Evolutionary conservation across 2,888 invertebrate genomes (phyloP).

Genomic region (Morpho helenor): DNA sequence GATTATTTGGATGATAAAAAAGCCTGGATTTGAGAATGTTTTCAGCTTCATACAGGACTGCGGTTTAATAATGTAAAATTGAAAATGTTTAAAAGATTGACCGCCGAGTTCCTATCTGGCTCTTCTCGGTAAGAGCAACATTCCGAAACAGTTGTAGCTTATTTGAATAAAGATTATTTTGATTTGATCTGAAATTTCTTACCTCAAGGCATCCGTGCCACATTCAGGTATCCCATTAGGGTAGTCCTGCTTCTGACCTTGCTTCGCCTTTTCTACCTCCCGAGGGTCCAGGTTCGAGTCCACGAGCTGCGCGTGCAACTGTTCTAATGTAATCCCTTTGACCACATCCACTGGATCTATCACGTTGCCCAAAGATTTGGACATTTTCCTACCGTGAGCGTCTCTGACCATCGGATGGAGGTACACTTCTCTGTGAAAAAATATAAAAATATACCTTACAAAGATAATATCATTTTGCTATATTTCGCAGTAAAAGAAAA

Average conservation of each 20-base stretch:
- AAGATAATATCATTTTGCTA: too few relatives aligned
- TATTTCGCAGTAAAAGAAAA: too few relatives aligned
- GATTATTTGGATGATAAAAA: too few relatives aligned
- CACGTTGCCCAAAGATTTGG: conserved; percentile 98
- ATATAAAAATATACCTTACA: neutral
- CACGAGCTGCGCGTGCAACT: conserved; percentile 85
- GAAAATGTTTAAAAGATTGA: too few relatives aligned
- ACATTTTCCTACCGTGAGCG: conserved; percentile 99
- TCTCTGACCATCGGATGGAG: conserved; percentile 98
- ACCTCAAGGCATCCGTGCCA: conserved; percentile 95
- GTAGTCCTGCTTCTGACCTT: conserved; percentile 87
- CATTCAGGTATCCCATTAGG: conserved; percentile 98
- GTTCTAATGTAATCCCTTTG: conserved; percentile 88
- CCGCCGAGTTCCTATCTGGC: too few relatives aligned
- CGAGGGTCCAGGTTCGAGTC: conserved; percentile 92
- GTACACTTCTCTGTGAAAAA: conserved; percentile 85
- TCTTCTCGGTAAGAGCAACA: too few relatives aligned
- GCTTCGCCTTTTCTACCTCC: conserved; percentile 87
- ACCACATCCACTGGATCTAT: conserved; percentile 99
- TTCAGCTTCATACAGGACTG: too few relatives aligned
- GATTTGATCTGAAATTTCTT: too few relatives aligned
- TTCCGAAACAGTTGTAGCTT: too few relatives aligned
- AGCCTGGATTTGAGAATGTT: too few relatives aligned
- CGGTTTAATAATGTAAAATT: too few relatives aligned
- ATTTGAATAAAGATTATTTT: too few relatives aligned